Evolutionary conservation across 2,797 vertebrate genomes (phyloP).

Genomic region (Capromys pilorides): DNA sequence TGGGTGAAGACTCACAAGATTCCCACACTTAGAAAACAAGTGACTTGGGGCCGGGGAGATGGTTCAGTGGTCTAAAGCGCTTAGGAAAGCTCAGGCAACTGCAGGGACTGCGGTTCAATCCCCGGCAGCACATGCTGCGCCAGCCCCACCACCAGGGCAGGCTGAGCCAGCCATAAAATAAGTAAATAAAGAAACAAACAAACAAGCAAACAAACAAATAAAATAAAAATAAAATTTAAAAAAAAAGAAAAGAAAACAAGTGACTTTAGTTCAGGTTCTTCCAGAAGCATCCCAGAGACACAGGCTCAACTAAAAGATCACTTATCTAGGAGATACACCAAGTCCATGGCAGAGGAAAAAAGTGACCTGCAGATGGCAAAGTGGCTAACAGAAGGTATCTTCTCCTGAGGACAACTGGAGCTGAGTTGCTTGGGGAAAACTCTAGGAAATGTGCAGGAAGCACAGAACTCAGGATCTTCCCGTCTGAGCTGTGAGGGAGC

Average conservation of each 20-base stretch:
- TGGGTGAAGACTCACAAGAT: neutral
- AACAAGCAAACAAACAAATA: too few species aligned
- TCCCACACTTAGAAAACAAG: neutral
- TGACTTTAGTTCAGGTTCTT: neutral
- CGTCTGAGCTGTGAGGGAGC: accelerated
- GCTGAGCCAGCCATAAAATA: too few species aligned
- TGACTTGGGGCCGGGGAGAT: too few species aligned
- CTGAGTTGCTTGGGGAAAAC: neutral
- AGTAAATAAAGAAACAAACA: too few species aligned
- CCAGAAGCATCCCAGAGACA: neutral
- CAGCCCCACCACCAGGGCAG: too few species aligned
- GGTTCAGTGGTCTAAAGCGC: too few species aligned
- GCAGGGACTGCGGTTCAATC: too few species aligned
- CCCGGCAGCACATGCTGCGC: too few species aligned
- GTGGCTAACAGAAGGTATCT: neutral
- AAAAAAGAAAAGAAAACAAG: neutral
- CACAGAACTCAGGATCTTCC: neutral
- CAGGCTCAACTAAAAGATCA: neutral
- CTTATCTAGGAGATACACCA: neutral
- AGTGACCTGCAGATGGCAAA: neutral
- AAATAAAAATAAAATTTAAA: too few species aligned
- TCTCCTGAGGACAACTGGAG: accelerated
- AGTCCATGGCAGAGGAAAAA: neutral
- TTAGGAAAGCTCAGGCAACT: too few species aligned
- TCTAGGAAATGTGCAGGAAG: neutral